Percentiles rank a stretch among this genome's conserved stretches.
Conservation (phyloP, 2,797 vertebrate species). For the Dendrocincla fuliginosa region DNA sequence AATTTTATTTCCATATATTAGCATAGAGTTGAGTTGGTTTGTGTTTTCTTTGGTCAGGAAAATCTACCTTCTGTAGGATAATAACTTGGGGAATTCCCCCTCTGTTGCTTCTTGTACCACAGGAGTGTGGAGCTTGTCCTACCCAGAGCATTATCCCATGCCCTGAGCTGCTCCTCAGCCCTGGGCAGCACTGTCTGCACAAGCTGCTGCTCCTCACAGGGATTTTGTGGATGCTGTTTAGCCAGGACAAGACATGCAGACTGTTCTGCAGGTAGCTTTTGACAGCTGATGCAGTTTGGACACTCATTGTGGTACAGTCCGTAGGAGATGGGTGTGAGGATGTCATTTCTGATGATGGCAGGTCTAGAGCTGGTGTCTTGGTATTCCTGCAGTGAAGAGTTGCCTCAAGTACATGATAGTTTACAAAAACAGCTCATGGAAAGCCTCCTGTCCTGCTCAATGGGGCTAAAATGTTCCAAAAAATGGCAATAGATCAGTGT, state of each 20-base stretch:
- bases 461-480: background rate
- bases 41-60: background rate
- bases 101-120: background rate
- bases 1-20: background rate
- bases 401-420: background rate
- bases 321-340: background rate
- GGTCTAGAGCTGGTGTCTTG: background rate
- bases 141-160: rapidly evolving
- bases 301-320: background rate
- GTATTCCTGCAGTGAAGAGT: background rate
- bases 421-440: background rate
- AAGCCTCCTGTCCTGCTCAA: background rate
- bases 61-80: background rate
- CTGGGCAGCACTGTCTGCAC: background rate
- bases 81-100: background rate
- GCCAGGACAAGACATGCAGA: background rate
- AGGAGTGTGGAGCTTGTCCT: background rate
- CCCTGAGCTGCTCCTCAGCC: background rate
- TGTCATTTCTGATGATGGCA: background rate
- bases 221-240: background rate
- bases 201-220: background rate
- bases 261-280: background rate
- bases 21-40: background rate
- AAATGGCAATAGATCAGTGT: background rate
- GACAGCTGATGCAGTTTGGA: background rate